phyloP scores from a whole-genome alignment of 2,888 invertebrate genomes.

The Pheosia gnoma region DNA sequence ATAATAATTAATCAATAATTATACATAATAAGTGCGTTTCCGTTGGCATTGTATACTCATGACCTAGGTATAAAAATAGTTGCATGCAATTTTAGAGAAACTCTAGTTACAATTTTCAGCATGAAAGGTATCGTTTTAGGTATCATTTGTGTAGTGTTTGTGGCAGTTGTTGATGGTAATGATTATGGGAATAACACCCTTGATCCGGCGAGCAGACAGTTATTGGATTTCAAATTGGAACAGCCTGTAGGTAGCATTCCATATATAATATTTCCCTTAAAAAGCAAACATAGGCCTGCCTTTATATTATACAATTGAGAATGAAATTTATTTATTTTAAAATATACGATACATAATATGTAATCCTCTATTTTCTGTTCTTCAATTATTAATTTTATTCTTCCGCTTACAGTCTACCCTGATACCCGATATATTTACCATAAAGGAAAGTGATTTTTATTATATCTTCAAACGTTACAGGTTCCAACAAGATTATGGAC shows the following conservation, averaged over 20 bases:
- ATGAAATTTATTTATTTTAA: no score
- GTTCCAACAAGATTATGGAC: slow-evolving; percentile 67
- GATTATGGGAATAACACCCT: slow-evolving; percentile 27
- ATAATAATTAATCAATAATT: no score
- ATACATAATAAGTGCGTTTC: no score
- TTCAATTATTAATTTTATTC: no score
- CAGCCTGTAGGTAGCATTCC: slow-evolving; percentile 44
- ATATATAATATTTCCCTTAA: no score
- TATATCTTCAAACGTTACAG: slow-evolving; percentile 29
- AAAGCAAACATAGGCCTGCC: no score
- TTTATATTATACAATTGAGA: no score
- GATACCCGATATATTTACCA: no score
- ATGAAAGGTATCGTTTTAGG: slow-evolving; percentile 25
- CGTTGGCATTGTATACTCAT: not conserved
- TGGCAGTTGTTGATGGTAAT: slow-evolving; percentile 14
- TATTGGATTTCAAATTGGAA: slow-evolving; percentile 49
- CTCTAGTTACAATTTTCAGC: slow-evolving; percentile 6
- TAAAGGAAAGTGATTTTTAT: no score
- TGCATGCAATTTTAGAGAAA: slow-evolving; percentile 2
- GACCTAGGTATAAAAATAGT: not conserved
- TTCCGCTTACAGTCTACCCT: no score
- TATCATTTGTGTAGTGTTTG: slow-evolving; percentile 14
- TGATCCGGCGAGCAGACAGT: slow-evolving; percentile 42
- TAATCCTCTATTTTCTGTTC: no score
- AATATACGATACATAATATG: no score